Evolutionary conservation across 1,140 invertebrate genomes (phyloP).

Genomic region (Ceratina australensis): DNA sequence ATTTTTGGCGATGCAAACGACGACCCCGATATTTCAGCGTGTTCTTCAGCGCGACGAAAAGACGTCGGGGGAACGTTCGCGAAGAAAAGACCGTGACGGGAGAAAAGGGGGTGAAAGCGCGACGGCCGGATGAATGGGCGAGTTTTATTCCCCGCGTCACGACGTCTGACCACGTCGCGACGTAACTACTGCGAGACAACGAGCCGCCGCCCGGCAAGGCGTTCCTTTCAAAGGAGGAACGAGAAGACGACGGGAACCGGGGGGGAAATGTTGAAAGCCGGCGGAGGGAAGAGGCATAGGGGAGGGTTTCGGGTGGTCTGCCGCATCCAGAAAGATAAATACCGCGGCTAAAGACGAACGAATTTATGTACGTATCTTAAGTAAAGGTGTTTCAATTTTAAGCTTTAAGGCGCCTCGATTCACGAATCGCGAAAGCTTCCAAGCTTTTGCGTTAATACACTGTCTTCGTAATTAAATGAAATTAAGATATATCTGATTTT

Average conservation of each 20-base stretch:
- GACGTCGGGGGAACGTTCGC: background rate
- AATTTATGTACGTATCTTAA: background rate
- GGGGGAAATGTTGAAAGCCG: background rate
- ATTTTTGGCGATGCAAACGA: too few relatives aligned
- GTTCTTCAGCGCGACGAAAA: background rate
- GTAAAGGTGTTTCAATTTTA: background rate
- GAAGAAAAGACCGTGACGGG: background rate
- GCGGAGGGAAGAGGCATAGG: too few relatives aligned
- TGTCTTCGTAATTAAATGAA: too few relatives aligned
- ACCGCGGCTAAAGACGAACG: background rate
- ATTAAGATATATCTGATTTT: too few relatives aligned
- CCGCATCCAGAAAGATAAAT: background rate
- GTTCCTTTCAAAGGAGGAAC: background rate
- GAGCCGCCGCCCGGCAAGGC: background rate
- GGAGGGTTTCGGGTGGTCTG: too few relatives aligned
- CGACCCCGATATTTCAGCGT: background rate
- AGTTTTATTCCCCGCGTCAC: slow-evolving; percentile 21
- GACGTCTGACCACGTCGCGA: slow-evolving; percentile 14
- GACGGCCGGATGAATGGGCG: slow-evolving; percentile 20
- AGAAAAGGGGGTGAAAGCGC: background rate
- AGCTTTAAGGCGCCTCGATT: too few relatives aligned
- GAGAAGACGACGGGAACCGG: background rate
- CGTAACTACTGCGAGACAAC: slow-evolving; percentile 30
- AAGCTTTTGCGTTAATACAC: too few relatives aligned
- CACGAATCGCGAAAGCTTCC: too few relatives aligned